Percentiles rank a stretch among this genome's conserved stretches.
Evolutionary conservation across 2,797 vertebrate species (phyloP).

Genomic region (Denticeps clupeoides): DNA sequence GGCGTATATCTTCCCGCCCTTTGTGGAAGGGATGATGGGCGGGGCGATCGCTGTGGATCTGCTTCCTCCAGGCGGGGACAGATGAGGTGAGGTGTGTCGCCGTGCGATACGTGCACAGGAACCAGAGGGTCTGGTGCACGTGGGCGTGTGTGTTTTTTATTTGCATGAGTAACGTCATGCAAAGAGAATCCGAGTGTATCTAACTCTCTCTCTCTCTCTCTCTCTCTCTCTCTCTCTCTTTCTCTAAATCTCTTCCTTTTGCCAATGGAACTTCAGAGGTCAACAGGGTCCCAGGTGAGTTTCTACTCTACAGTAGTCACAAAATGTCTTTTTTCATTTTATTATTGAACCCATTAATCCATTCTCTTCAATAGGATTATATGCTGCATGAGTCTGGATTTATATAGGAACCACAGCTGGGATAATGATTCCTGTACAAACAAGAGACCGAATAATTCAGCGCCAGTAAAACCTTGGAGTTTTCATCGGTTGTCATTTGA

Average conservation of each 20-base stretch:
- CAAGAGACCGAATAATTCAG: no score
- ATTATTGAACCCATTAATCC: no score
- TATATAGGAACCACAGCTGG: no score
- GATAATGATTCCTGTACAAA: no score
- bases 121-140: constrained; percentile 47
- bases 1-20: constrained; percentile 11
- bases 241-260: constrained; percentile 32
- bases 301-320: background rate
- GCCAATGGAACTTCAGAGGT: constrained; percentile 69
- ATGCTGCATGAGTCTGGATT: no score
- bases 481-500: no score
- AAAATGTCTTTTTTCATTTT: no score
- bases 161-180: constrained; percentile 90
- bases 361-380: no score
- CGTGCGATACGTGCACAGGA: constrained; percentile 70
- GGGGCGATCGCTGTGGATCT: background rate
- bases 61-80: constrained; percentile 1
- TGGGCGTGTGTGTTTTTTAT: constrained; percentile 40
- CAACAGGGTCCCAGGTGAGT: constrained; percentile 91
- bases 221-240: constrained; percentile 26
- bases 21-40: background rate
- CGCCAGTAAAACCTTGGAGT: no score
- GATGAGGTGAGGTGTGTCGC: constrained; percentile 7
- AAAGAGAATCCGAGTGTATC: constrained; percentile 55
- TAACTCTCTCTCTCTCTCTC: constrained; percentile 31